A percentile compares a stretch with the other conserved stretches of the same genome.
Conservation (phyloP, 2,797 vertebrate species). For the Gymnoscopelus microlampas region DNA sequence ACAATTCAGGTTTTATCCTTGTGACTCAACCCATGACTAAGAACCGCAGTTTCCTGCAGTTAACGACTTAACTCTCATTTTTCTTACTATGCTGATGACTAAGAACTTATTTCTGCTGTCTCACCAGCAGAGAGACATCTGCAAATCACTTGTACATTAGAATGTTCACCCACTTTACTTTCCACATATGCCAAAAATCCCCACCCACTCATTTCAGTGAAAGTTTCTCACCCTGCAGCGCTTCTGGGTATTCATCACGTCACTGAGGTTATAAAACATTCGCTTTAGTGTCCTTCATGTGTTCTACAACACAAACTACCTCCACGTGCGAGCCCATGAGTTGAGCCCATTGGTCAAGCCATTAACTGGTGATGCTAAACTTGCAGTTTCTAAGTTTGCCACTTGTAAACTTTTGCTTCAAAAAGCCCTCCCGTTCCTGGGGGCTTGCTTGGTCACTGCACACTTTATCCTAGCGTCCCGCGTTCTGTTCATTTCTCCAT, state of each 20-base stretch:
- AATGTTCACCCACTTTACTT: conserved; percentile 23
- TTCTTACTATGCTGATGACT: conserved; percentile 9
- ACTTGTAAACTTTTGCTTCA: too few relatives aligned
- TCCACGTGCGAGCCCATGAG: too few relatives aligned
- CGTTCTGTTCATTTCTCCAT: conserved; percentile 1
- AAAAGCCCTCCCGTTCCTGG: too few relatives aligned
- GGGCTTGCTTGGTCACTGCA: conserved; percentile 1
- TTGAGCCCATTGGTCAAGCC: too few relatives aligned
- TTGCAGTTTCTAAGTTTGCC: too few relatives aligned
- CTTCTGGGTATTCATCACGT: too few relatives aligned
- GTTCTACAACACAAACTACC: too few relatives aligned
- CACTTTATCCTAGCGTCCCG: conserved; percentile 14
- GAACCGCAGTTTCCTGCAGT: not conserved
- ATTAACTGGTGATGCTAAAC: too few relatives aligned
- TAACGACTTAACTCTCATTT: conserved; percentile 13
- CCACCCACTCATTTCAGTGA: too few relatives aligned
- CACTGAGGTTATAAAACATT: too few relatives aligned
- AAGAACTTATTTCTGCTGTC: not conserved
- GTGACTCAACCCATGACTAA: conserved; percentile 25
- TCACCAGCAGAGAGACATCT: not conserved
- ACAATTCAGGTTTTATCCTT: conserved; percentile 28
- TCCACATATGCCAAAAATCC: not conserved
- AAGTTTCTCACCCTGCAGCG: too few relatives aligned
- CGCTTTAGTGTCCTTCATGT: too few relatives aligned
- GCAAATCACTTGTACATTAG: conserved; percentile 6